Evolutionary conservation across 2,113 vertebrate genomes (phyloP), one percentile per base, ranked within the genome.

Genomic region (Herpetotheres cachinnans): DNA sequence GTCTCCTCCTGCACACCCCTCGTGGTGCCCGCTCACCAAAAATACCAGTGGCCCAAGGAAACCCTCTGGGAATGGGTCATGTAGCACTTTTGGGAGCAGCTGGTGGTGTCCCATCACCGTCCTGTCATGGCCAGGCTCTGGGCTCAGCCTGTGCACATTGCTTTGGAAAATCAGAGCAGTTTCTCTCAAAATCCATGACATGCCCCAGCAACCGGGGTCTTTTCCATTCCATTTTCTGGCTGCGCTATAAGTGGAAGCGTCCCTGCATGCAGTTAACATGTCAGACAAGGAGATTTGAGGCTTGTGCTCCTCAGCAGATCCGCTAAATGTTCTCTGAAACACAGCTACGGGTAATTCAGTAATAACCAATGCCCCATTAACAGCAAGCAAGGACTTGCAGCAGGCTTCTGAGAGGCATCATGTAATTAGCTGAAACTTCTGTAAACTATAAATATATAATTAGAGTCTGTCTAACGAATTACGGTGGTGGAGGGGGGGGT

Each of bases 401-500:
- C 50, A 59, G 65, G 46, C 67, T 89, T 74, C 36, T 12, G 50
- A 88, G 85, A 89, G 38, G 52, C 61, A 56, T 40, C 13, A 3
- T 36, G 55, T 27, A 86, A 86, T 90, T 74, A 96, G 55, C 54
- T 78, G 52, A 49, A 89, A 49, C 86, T 80, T 86, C 77, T 91
- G 86, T 81, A 86, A 95, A 69, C 77, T 66, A 90, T 84, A 89
- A 93, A 76, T 89, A 66, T 13, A 34, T 82, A 90, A 92, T 93
- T 92, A 84, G 79, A 74, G 29, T 30, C 92, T 93, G 61, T 81
- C 71, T 93, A 92, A 74, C 0, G 7, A 78, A 65, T 46, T 54
- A 30, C 9, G 25, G 73, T 3, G 8, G n/a, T 11, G 88, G 16
- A 13, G 19, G 44, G 24, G 24, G 7, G 14, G 4, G n/a, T 42